Conservation (phyloP, 2,113 vertebrate genomes). For the Stegostoma tigrinum region DNA sequence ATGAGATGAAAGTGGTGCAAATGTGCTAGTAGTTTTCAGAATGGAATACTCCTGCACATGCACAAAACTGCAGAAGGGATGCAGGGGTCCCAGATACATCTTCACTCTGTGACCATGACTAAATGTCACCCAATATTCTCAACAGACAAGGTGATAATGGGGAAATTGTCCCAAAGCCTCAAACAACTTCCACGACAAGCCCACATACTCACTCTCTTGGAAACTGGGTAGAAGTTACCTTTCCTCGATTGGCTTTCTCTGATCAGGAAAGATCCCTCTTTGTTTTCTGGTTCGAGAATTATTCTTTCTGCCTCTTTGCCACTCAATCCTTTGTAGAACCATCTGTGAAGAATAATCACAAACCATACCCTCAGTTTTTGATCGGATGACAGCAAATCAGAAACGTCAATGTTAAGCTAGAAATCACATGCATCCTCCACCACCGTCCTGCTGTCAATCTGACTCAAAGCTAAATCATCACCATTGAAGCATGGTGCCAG, state of each 20-base stretch:
- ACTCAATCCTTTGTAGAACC: neutral
- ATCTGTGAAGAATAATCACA: neutral
- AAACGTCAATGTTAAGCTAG: neutral
- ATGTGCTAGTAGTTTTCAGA: neutral
- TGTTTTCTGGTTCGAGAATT: neutral
- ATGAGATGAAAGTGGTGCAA: neutral
- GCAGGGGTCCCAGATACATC: neutral
- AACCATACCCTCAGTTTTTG: neutral
- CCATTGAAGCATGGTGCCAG: neutral
- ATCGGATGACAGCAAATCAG: neutral
- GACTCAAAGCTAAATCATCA: neutral
- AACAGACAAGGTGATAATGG: neutral
- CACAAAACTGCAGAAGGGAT: neutral
- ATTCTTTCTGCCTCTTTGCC: neutral
- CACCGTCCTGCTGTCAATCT: neutral
- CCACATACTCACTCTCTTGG: neutral
- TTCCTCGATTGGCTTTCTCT: neutral
- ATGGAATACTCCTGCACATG: neutral
- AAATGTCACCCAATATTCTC: neutral
- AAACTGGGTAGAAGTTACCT: neutral
- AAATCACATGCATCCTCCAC: neutral
- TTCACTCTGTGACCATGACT: neutral
- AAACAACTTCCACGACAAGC: neutral
- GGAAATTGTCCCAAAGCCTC: neutral
- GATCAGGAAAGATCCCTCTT: slow-evolving; percentile 3